Evolutionary conservation across 2,888 invertebrate species (phyloP), one percentile per base, ranked within the genome.

Genomic region (Eupithecia inturbata): DNA sequence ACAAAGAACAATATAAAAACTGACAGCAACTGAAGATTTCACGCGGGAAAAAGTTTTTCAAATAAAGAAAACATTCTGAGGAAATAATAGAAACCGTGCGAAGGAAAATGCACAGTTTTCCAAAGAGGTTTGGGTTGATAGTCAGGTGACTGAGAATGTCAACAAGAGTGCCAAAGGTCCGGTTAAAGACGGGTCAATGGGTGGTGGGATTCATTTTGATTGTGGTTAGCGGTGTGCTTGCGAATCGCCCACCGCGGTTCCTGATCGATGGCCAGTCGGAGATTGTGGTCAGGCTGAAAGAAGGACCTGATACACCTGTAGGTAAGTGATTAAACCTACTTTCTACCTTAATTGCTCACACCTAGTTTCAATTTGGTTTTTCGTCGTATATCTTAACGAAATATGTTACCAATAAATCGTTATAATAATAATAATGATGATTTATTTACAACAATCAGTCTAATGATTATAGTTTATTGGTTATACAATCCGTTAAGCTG

Each of bases 181-280:
- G 94, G 81, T 94, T 95, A 93, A 95, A 95, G 88, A 83, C 84
- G 77, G 79, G 79, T 69, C 83, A 81, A 83, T 85, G 81, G 70
- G 72, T 83, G 77, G 83, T 85, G 71, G 70, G 84, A 74, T 83
- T 84, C 78, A 67, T 91, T 80, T 75, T 91, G 28, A 33, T 70
- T 68, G 74, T 91, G 57, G 49, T 67, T 68, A 74, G 91, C 68
- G 78, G 84, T 36, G 79, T 88, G 57, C 80, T 83, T 12, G 95
- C 95, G 77, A 98, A 98, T 95, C 96, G 96, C 83, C 97, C 98
- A 66, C 98, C 98, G n/a, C 95, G 97, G 78, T 98, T 98, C 91
- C 95, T 98, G 74, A 97, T 97, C 88, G 97, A 98, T 85, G 97
- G 97, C 76, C 97, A 98, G 91, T 97, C 97, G 80, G 98, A 98